Base-by-base conservation (phyloP, 2,797 vertebrate species). In the Coluber constrictor region DNA sequence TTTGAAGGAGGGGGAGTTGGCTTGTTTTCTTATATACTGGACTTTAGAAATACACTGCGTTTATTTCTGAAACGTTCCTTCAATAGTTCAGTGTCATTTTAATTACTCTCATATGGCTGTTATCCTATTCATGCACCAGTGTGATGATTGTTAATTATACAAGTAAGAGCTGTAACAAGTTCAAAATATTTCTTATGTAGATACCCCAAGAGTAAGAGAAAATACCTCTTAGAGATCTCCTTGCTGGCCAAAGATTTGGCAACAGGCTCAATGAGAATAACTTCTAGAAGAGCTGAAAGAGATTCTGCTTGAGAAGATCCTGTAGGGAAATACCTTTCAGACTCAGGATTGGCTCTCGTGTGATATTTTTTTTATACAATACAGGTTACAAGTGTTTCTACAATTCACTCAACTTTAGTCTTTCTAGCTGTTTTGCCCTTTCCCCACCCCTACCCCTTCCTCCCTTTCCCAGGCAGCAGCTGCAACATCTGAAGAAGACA, bases 361-460 rank as follows among this genome's bases (percentile, higher is more conserved):
- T 47, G 5, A 5, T 47, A 5, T 47, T 47, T 47, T 47, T 47
- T 66, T n/a, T 13, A 37, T 74, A 74, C 3, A 37, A 9, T 74
- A 37, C 8, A 20, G 32, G 32, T 74, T 37, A 37, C 32, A 74
- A 74, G 6, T 37, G 20, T 47, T 83, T 83, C 74, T 47, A 83
- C 10, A 47, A 83, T 83, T 83, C 74, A 47, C 10, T 47, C 20
- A 83, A 83, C 37, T 83, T 83, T 47, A 10, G 10, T 79, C 74
- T 79, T 43, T 79, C 37, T 11, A 11, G 9, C 23, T 4, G 74
- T 37, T 83, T 83, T 25, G 37, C 25, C 37, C 37, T 83, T 83
- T 20, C 23, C 11, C 10, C 10, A 3, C 18, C 18, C 20, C 8
- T 0, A 1, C 5, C 57, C 56, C 16, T 54, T 10, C 51, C 51